Evolutionary conservation across 2,113 vertebrate species (phyloP), one percentile per base, ranked within the genome.

Genomic region (Chaenocephalus aceratus): DNA sequence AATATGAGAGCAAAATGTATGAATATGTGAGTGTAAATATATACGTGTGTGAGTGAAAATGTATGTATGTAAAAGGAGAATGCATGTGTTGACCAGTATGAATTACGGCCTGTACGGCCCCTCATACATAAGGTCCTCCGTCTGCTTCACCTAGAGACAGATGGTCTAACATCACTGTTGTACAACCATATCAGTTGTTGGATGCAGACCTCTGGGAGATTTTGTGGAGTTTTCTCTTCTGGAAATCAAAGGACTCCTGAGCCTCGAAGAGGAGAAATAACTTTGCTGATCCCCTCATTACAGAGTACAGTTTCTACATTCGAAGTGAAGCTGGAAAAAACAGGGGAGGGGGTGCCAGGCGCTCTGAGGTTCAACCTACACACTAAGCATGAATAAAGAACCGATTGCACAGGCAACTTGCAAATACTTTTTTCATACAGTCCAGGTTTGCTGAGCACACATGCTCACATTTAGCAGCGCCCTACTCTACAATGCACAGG

Each of bases 171-270:
- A 21, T 21, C 21, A 21, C 21, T 21, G 21, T 21, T 21, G 21
- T 21, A 21, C 21, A 21, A 21, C 21, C 21, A 21, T 21, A 21
- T 18, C 10, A 0, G 7, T 0, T 18, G 10, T n/a, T 21, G n/a
- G 18, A 70, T 0, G 15, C 69, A 54, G 0, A 63, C 49, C 70
- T 79, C 16, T 12, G 18, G 23, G 26, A 56, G 72, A 15, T 67
- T 71, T 59, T 49, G 26, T n/a, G 14, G 30, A 64, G 62, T 45
- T 58, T 57, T 65, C 34, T 12, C 8, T 45, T 34, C 10, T 48
- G 59, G 21, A 78, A 79, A 78, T 77, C 58, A 75, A 85, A 83
- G 62, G 30, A 3, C 3, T 48, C 23, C n/a, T 1, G 41, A 61
- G 23, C 49, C 44, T 3, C 1, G 7, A 12, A 10, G 23, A 14